Conservation (phyloP, 37 sponge, comb jelly and placozoan genomes). For the Corticium candelabrum region DNA sequence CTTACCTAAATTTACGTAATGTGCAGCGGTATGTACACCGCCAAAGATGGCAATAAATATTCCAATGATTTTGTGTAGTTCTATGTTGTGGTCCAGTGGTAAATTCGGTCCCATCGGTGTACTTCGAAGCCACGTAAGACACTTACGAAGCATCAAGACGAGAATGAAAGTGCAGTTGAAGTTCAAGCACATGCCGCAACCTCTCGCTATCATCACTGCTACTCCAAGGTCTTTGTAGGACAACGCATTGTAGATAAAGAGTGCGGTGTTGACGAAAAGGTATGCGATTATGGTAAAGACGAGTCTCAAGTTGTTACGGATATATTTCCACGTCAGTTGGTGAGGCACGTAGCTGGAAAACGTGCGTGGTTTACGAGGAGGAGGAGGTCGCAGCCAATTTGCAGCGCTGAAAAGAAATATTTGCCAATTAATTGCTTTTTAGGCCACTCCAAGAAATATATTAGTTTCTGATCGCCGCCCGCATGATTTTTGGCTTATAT, state of each 20-base stretch:
- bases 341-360: slow-evolving; percentile 22
- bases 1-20: slow-evolving; percentile 58
- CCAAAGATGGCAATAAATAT: slow-evolving; percentile 41
- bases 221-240: slow-evolving; percentile 3
- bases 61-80: slow-evolving; percentile 70
- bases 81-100: slow-evolving; percentile 78
- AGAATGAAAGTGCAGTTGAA: slow-evolving; percentile 58
- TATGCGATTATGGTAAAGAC: slow-evolving; percentile 26
- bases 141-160: slow-evolving; percentile 54
- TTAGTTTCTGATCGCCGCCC: too few relatives aligned
- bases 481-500: background rate
- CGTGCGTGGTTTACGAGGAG: background rate
- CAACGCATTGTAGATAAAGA: slow-evolving; percentile 24
- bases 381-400: slow-evolving; percentile 70
- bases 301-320: slow-evolving; percentile 47
- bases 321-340: slow-evolving; percentile 41
- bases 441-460: too few relatives aligned
- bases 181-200: slow-evolving; percentile 68
- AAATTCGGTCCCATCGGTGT: slow-evolving; percentile 40
- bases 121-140: slow-evolving; percentile 58
- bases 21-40: slow-evolving; percentile 41
- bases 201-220: slow-evolving; percentile 49
- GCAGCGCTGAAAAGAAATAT: slow-evolving; percentile 52
- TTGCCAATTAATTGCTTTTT: background rate
- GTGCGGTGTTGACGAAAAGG: slow-evolving; percentile 24